These are phyloP conservation scores for Brotula barbata DNA, from an alignment of 2,797 vertebrate genomes.

Conservation along the genomic window DNA sequence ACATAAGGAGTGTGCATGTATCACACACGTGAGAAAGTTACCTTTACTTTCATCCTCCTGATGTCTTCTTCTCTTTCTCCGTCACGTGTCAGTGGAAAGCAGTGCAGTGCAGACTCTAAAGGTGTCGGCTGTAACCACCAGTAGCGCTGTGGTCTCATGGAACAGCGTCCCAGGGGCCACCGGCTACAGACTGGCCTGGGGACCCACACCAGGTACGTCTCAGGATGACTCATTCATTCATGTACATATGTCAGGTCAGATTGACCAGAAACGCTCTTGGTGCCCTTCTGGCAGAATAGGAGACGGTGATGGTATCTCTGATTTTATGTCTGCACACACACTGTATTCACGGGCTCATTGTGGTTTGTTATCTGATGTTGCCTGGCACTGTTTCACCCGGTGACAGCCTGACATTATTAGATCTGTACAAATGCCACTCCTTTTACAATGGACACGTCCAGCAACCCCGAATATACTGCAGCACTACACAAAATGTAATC, in stretches of 20 bases:
- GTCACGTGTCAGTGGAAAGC: conserved; percentile 81
- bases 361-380: conserved; percentile 10
- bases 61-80: conserved; percentile 1
- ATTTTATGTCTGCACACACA: conserved; percentile 1
- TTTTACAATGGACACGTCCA: conserved; percentile 17
- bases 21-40: neutral
- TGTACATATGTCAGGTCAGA: neutral
- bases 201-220: conserved; percentile 83
- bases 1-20: neutral
- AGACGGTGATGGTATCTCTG: neutral
- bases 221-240: neutral
- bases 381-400: neutral
- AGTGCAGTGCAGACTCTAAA: conserved; percentile 84
- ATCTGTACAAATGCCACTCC: conserved; percentile 32
- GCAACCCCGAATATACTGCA: too few species aligned
- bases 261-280: neutral
- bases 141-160: conserved; percentile 82
- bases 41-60: neutral
- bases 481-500: too few species aligned
- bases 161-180: conserved; percentile 86
- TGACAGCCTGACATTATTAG: conserved; percentile 6
- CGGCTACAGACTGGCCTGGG: conserved; percentile 87
- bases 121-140: conserved; percentile 82
- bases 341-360: too few species aligned
- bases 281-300: neutral